Evolutionary conservation across 2,888 invertebrate species (phyloP), one percentile per base, ranked within the genome.

Genomic region (Scaptomyza polygonia): DNA sequence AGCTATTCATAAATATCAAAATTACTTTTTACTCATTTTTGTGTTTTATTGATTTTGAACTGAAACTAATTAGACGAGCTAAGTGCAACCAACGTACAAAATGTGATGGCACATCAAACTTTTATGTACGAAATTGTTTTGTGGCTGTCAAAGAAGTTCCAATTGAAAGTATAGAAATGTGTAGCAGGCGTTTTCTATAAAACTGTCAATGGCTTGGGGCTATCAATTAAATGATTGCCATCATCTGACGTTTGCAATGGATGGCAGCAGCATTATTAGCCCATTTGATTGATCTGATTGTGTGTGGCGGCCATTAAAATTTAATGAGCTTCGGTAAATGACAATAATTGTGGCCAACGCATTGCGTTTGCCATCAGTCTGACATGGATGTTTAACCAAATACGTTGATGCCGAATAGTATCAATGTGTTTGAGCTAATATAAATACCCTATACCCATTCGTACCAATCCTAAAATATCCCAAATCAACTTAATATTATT

Each of bases 281-380:
- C 34, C 34, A 34, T 71, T 67, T 71, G 76, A 74, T 76, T 68
- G 72, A 77, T 72, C 63, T 58, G 65, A 65, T 72, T 76, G 58
- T 72, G 44, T 51, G 59, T 51, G 62, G n/a, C n/a, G 59, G 30
- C 55, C 62, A 70, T 74, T 76, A 63, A 74, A 71, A 76, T 74
- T 74, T 71, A 76, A 74, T 74, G 77, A 73, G 78, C 70, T 65
- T 52, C 61, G 47, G 68, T 56, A 47, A 66, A 49, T 66, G 65
- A 57, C 47, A 53, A 53, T 71, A 67, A 67, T 59, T 67, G 66
- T 25, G 51, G 42, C 34, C 45, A 34, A 45, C 36, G n/a, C 44
- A 54, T 40, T 29, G 18, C n/a, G 16, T 52, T 14, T 25, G 25
- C 45, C 12, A 30, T 30, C 29, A 7, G 3, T 16, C 42, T 62